phyloP scores from a whole-genome alignment of 2,113 vertebrate species.

The Vireo altiloquus region DNA sequence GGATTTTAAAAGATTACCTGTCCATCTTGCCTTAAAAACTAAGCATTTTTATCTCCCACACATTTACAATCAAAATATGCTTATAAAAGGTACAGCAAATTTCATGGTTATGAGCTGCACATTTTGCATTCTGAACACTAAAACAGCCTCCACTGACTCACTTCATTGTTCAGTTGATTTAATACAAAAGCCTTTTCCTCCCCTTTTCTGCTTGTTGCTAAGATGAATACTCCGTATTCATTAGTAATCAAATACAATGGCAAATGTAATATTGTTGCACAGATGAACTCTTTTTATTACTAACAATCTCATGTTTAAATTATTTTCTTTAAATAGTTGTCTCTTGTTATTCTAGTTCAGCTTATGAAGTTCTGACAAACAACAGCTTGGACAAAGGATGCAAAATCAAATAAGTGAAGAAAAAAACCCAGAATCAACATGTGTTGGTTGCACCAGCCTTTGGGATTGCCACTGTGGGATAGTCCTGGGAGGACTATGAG shows the following conservation, averaged over 20 bases:
- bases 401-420: background rate
- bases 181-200: slow-evolving; percentile 62
- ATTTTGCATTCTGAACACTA: slow-evolving; percentile 67
- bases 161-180: slow-evolving; percentile 72
- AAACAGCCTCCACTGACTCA: slow-evolving; percentile 66
- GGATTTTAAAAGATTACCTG: slow-evolving; percentile 48
- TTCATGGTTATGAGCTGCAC: slow-evolving; percentile 53
- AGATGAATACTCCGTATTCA: slow-evolving; percentile 68
- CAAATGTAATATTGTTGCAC: slow-evolving; percentile 58
- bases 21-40: slow-evolving; percentile 61
- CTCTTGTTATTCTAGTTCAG: slow-evolving; percentile 21
- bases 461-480: background rate
- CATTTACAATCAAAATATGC: slow-evolving; percentile 66
- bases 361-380: background rate
- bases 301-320: slow-evolving; percentile 60
- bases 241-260: slow-evolving; percentile 70
- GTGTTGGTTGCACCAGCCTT: background rate
- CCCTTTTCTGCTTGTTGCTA: slow-evolving; percentile 53
- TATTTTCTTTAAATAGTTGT: slow-evolving; percentile 63
- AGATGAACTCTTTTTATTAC: slow-evolving; percentile 56
- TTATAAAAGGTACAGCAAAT: slow-evolving; percentile 65
- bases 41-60: slow-evolving; percentile 57
- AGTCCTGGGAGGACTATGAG: background rate
- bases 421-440: background rate
- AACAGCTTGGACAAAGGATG: background rate